A percentile compares a stretch with the other conserved stretches of the same genome.
Evolutionary conservation across 2,888 invertebrate genomes (phyloP).

Genomic region (Hydrotaea cyrtoneurina): DNA sequence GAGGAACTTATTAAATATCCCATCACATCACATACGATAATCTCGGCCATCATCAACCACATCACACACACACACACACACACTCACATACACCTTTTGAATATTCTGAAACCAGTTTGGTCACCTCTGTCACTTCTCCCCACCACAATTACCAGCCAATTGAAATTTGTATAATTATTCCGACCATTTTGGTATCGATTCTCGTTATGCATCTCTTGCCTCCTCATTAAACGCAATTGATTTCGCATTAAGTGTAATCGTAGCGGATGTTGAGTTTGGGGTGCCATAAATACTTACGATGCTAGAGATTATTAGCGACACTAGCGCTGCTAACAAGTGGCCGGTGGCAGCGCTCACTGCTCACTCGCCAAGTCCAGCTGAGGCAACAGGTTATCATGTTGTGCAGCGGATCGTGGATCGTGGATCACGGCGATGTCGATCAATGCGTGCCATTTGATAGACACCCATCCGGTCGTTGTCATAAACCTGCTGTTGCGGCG

Average conservation of each 20-base stretch:
- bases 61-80: no score
- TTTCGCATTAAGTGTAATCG: constrained; percentile 61
- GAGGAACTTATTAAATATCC: no score
- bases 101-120: not conserved
- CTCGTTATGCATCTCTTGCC: constrained; percentile 28
- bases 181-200: not conserved
- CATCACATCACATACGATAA: no score
- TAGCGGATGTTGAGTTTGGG: constrained; percentile 62
- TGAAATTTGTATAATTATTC: constrained; percentile 17
- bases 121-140: not conserved
- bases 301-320: constrained; percentile 58
- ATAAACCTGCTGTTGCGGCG: constrained; percentile 59
- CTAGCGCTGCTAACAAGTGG: constrained; percentile 44
- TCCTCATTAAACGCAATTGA: constrained; percentile 57
- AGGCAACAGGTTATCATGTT: constrained; percentile 45
- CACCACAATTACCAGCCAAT: not conserved
- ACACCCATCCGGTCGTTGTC: constrained; percentile 66
- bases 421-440: constrained; percentile 52
- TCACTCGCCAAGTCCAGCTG: constrained; percentile 14
- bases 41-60: no score
- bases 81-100: not conserved
- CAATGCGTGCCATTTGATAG: constrained; percentile 66
- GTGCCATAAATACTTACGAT: constrained; percentile 60
- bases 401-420: constrained; percentile 8
- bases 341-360: constrained; percentile 4